Evolutionary conservation across 2,113 vertebrate genomes (phyloP).

Genomic region (cattle (Bos taurus)): DNA sequence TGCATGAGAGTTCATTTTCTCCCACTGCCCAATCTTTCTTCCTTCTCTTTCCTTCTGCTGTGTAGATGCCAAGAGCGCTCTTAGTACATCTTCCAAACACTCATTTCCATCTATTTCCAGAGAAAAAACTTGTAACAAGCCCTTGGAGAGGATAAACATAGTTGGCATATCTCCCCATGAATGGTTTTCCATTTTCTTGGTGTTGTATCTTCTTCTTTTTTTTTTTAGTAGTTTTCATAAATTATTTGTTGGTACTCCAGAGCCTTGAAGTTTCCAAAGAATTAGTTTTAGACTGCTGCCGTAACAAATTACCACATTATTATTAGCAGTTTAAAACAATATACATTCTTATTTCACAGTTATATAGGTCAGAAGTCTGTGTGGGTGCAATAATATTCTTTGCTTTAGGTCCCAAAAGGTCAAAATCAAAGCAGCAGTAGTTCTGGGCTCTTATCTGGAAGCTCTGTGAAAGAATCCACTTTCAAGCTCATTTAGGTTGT

Average conservation of each 20-base stretch:
- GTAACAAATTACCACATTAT: background rate
- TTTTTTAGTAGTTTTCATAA: background rate
- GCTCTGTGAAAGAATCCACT: background rate
- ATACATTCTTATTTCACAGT: background rate
- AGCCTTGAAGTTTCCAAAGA: background rate
- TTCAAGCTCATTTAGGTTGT: background rate
- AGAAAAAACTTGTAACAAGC: background rate
- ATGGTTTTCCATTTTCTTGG: background rate
- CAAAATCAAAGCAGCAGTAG: background rate
- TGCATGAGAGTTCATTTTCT: background rate
- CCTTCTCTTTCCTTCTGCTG: background rate
- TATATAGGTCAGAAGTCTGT: background rate
- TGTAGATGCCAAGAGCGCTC: background rate
- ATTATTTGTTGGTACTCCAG: background rate
- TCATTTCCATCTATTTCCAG: background rate
- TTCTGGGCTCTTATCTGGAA: background rate
- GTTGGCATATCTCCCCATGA: background rate
- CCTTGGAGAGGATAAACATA: background rate
- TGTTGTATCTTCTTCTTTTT: background rate
- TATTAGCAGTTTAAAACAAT: background rate
- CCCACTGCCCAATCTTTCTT: background rate
- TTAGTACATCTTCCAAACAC: background rate
- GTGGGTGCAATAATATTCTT: background rate
- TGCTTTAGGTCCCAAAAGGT: background rate
- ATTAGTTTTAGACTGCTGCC: background rate